These are phyloP conservation scores for Vireo altiloquus DNA, from an alignment of 2,113 vertebrate species.

Conservation along the genomic window DNA sequence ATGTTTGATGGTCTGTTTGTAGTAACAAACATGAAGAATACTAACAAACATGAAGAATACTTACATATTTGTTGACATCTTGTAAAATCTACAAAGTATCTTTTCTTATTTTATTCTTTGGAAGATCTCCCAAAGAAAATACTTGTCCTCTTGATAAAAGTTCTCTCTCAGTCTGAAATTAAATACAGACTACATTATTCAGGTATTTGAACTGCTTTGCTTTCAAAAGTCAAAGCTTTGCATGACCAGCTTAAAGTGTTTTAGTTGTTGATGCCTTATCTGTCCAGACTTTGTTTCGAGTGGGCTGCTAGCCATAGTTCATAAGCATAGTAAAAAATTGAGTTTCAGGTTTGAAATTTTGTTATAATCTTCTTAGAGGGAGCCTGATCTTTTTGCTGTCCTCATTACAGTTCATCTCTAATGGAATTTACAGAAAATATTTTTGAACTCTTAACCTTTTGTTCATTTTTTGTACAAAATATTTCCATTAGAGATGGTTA, in stretches of 20 bases:
- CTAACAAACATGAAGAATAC: background rate
- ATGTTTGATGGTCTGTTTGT: background rate
- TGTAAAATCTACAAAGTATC: background rate
- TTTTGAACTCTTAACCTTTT: conserved; percentile 42
- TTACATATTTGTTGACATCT: background rate
- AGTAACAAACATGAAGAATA: background rate
- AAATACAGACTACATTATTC: background rate
- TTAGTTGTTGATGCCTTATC: background rate
- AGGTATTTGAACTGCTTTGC: background rate
- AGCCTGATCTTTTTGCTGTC: conserved; percentile 34
- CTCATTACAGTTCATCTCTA: conserved; percentile 51
- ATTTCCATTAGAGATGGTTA: background rate
- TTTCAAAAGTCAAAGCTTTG: background rate
- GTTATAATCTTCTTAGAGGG: conserved; percentile 47
- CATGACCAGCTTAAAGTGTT: background rate
- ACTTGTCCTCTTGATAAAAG: background rate
- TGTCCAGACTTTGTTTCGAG: background rate
- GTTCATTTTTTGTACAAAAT: conserved; percentile 34
- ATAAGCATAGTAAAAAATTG: background rate
- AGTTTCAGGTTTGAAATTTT: background rate
- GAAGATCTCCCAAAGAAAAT: background rate
- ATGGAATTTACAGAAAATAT: conserved; percentile 15
- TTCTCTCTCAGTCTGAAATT: background rate
- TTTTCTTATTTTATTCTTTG: background rate
- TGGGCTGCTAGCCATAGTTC: background rate